Base-by-base conservation (phyloP, 1,140 invertebrate genomes). In the Coptotermes formosanus region DNA sequence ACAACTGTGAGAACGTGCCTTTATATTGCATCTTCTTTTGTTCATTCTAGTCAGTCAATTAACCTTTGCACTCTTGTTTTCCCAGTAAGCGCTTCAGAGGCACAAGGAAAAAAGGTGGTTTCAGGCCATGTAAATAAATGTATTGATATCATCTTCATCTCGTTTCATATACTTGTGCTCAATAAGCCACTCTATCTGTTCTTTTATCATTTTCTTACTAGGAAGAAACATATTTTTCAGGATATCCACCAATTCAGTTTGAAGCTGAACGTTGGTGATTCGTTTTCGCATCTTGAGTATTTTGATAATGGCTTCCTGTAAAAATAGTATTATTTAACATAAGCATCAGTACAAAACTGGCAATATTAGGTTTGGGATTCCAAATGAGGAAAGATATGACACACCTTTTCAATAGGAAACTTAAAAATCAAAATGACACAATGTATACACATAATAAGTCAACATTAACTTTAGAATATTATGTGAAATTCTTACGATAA, bases 141-240 rank as follows among this genome's bases (percentile, higher is more conserved):
- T 97, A 92, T 99, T 99, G 89, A 99, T 99, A 91, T 99, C 97
- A 88, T 98, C 97, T 89, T 99, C 98, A 91, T 99, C 98, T 88
- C 99, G 93, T 87, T 94, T 93, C 95, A 99, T 99, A 91, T 99
- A 99, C 91, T 99, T 99, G 90, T 99, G 97, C 92, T 99, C 98
- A 88, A 99, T 99, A 19, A 99, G 93, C 98, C 98, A 99, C 91
- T 99, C 98, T 55, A 99, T 95, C 92, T 99, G 98, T 92, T 99
- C 98, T 92, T 99, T 99, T 88, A 99, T 99, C 95, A 99, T 97
- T 92, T 99, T 99, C 92, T 99, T 99, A 87, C 97, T 98, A 52
- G 99, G 99, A 88, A 99, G 92, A 93, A 99, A 99, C 98, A 99
- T 99, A 91, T 99, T 99, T 92, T 99, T 99, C 84, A 99, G 92